Conservation (phyloP, 2,113 vertebrate genomes). For the Passer montanus region DNA sequence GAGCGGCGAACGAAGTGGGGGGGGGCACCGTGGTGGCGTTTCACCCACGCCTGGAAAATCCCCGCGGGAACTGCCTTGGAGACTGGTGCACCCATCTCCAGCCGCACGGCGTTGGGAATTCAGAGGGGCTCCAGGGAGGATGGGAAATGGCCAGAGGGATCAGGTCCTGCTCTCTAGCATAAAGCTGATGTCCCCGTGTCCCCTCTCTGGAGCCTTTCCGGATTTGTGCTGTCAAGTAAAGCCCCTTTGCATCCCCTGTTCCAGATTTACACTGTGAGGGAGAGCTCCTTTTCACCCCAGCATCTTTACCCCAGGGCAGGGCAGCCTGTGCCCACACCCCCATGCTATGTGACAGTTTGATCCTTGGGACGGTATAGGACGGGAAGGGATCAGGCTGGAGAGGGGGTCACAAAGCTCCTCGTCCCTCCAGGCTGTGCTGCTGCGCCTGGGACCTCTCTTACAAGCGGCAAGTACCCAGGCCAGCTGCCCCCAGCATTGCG, state of each 20-base stretch:
- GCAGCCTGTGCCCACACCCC: not conserved
- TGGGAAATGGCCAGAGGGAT: not conserved
- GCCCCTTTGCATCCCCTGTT: not conserved
- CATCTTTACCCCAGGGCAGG: not conserved
- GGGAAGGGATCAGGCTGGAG: not conserved
- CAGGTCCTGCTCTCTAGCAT: not conserved
- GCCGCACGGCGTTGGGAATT: not conserved
- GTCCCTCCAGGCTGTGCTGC: not conserved
- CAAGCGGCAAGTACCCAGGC: not conserved
- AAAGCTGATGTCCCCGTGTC: not conserved
- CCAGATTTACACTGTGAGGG: not conserved
- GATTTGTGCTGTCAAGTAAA: not conserved
- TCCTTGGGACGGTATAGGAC: rapidly evolving
- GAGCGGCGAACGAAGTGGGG: not conserved
- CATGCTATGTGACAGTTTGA: not conserved
- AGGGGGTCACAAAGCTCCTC: not conserved
- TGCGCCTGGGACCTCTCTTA: not conserved
- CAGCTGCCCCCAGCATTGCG: not conserved
- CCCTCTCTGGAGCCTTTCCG: not conserved
- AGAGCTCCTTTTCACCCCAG: not conserved
- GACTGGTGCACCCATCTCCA: no score
- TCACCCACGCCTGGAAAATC: constrained; percentile 23
- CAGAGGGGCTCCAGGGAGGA: not conserved
- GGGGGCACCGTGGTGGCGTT: not conserved
- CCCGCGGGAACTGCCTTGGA: not conserved